A percentile compares a stretch with the other conserved stretches of the same genome.
phyloP scores from a whole-genome alignment of 2,888 invertebrate species.

The Tillus elongatus region DNA sequence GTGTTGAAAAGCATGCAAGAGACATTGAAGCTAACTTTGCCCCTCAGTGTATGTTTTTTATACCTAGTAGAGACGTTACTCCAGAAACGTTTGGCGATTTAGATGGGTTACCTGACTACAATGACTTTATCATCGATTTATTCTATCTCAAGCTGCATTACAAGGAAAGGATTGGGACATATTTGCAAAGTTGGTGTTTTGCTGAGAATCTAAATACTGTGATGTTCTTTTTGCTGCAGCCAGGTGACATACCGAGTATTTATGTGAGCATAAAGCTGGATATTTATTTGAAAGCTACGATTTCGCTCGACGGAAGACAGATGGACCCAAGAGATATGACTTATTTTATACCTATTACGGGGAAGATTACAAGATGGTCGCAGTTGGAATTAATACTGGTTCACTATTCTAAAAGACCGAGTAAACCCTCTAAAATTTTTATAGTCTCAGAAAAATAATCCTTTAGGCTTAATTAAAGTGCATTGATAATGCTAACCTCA shows the following conservation, averaged over 20 bases:
- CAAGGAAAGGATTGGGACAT: constrained; percentile 5
- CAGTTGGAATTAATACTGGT: constrained; percentile 14
- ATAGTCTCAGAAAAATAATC: no score
- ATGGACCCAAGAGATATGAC: constrained; percentile 18
- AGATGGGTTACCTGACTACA: constrained; percentile 7
- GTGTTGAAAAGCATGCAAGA: no score
- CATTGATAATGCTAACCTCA: no score
- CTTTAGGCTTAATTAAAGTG: no score
- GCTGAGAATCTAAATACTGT: neutral
- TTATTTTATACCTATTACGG: constrained; percentile 15
- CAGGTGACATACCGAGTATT: constrained; percentile 14
- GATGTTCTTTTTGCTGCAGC: constrained; percentile 14
- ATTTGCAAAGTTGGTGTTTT: constrained; percentile 12
- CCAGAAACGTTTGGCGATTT: constrained; percentile 16
- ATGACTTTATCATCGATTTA: constrained; percentile 16
- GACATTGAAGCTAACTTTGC: neutral
- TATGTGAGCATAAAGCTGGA: constrained; percentile 14
- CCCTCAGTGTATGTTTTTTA: constrained; percentile 10
- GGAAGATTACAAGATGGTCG: constrained; percentile 17
- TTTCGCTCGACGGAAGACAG: constrained; percentile 13
- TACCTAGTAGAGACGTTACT: constrained; percentile 10
- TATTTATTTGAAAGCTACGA: constrained; percentile 6
- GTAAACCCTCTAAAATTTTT: no score
- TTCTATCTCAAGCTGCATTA: constrained; percentile 12
- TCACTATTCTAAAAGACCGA: constrained; percentile 8